A percentile compares a stretch with the other conserved stretches of the same genome.
These are phyloP conservation scores for Clinocottus analis DNA, from an alignment of 2,113 vertebrate species.

Conservation along the genomic window DNA sequence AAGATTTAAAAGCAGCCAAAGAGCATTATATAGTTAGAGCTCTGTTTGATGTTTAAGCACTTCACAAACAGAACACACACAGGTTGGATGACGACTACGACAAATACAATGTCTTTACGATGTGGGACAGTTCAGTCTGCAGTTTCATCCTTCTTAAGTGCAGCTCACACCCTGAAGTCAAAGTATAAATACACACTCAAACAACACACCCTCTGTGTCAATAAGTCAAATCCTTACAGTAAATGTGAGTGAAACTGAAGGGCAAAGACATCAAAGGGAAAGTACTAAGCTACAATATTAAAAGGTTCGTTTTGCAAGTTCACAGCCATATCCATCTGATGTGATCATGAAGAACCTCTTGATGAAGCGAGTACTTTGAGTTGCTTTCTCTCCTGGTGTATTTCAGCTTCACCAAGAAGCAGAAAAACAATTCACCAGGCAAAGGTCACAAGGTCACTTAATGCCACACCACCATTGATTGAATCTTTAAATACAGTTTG, in stretches of 20 bases:
- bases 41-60: not conserved
- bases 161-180: constrained; percentile 14
- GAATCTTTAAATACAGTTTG: not conserved
- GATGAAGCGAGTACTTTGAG: not conserved
- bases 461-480: not conserved
- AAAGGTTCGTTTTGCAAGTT: not conserved
- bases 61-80: not conserved
- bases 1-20: not conserved
- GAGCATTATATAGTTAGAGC: not conserved
- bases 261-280: not conserved
- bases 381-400: not conserved
- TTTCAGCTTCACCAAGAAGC: not conserved
- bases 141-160: not conserved
- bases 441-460: not conserved
- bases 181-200: not conserved
- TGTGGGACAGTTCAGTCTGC: not conserved
- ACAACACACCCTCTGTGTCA: not conserved
- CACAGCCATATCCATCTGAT: not conserved
- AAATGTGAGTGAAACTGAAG: not conserved
- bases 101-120: not conserved
- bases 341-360: not conserved
- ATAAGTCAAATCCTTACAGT: not conserved
- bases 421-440: not conserved
- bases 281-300: not conserved
- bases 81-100: not conserved